phyloP scores from a whole-genome alignment of 2,888 invertebrate genomes.

The Ormyrus thymus region DNA sequence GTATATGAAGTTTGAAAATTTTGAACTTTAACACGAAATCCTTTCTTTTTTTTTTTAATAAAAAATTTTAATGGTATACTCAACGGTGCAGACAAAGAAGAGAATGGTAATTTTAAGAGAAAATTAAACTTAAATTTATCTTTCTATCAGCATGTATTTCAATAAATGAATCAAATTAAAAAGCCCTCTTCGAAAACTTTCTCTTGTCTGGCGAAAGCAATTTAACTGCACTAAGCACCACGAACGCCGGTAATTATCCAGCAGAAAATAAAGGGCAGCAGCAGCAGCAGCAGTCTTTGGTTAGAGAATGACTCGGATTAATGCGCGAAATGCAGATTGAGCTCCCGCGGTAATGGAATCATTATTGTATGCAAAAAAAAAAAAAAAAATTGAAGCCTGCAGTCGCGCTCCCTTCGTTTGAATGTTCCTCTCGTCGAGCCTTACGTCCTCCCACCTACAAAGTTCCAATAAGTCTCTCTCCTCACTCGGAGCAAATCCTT shows the following conservation, averaged over 20 bases:
- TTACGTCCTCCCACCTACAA: not conserved
- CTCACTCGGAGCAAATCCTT: not conserved
- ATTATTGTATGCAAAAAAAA: constrained; percentile 38
- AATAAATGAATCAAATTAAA: constrained; percentile 6
- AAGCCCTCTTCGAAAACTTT: not conserved
- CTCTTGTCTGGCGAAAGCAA: constrained; percentile 3
- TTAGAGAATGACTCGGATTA: constrained; percentile 19
- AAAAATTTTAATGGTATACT: too few relatives aligned
- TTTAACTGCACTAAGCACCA: constrained; percentile 25
- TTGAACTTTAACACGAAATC: too few relatives aligned
- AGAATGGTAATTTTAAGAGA: too few relatives aligned
- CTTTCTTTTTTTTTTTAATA: too few relatives aligned
- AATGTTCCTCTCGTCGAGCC: not conserved
- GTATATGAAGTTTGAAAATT: too few relatives aligned
- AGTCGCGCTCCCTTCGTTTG: constrained; percentile 17
- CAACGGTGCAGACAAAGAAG: too few relatives aligned
- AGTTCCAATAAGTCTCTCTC: not conserved
- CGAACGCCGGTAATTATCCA: constrained; percentile 23
- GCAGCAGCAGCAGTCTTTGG: not conserved
- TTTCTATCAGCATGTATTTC: too few relatives aligned
- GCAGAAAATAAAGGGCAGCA: constrained; percentile 10
- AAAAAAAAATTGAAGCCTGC: not conserved
- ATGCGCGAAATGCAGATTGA: constrained; percentile 22
- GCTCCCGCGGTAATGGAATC: constrained; percentile 23
- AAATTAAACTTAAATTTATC: too few relatives aligned